A percentile compares a stretch with the other conserved stretches of the same genome.
phyloP scores from a whole-genome alignment of 2,797 vertebrate species.

The Chaetodon trifasciatus region DNA sequence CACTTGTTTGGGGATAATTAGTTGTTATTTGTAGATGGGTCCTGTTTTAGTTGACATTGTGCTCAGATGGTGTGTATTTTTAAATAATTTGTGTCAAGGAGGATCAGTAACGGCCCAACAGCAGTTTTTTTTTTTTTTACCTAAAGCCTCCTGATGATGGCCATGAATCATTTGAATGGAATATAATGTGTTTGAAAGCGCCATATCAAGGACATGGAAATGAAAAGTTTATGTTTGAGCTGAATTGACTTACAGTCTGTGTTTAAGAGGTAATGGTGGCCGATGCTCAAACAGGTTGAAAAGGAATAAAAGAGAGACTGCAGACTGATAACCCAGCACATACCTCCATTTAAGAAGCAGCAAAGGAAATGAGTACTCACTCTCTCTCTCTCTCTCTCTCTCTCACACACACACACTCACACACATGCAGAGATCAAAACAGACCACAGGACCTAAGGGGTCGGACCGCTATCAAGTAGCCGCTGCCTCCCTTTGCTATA shows the following conservation, averaged over 20 bases:
- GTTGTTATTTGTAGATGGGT: background rate
- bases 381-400: background rate
- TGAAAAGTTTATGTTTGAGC: background rate
- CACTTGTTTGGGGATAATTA: background rate
- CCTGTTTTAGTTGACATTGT: background rate
- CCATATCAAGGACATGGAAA: background rate
- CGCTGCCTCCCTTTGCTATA: conserved; percentile 31
- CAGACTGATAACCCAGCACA: conserved; percentile 22
- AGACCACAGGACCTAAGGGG: conserved; percentile 43
- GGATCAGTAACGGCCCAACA: background rate
- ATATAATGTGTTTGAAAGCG: background rate
- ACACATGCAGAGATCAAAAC: conserved; percentile 39
- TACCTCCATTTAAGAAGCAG: conserved; percentile 29
- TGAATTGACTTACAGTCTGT: background rate
- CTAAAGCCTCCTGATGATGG: too few species aligned
- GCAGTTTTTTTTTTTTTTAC: background rate
- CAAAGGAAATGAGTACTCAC: background rate
- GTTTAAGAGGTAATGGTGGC: conserved; percentile 1
- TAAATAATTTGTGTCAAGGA: too few species aligned
- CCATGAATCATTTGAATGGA: background rate
- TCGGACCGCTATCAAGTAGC: conserved; percentile 47
- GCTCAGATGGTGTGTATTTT: background rate
- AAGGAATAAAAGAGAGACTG: conserved; percentile 16
- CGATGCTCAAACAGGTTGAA: conserved; percentile 3
- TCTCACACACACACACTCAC: conserved; percentile 1